phyloP scores from a whole-genome alignment of 2,113 vertebrate species.

The Polyodon spathula region DNA sequence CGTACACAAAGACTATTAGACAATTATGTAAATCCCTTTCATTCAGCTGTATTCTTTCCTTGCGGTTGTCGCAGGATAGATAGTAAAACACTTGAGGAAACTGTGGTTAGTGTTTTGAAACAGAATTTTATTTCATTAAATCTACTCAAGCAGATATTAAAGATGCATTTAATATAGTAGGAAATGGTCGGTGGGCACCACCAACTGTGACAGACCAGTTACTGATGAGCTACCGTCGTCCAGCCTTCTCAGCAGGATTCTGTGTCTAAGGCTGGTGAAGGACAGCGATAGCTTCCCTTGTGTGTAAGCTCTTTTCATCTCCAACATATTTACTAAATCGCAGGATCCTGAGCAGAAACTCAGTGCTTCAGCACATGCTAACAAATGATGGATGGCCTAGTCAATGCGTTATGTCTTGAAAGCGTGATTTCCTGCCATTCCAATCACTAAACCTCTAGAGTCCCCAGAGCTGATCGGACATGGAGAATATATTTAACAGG shows the following conservation, averaged over 20 bases:
- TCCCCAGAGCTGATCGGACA: conserved; percentile 93
- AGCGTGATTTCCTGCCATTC: conserved; percentile 98
- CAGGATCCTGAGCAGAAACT: conserved; percentile 81
- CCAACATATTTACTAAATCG: conserved; percentile 93
- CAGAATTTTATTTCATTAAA: conserved; percentile 75
- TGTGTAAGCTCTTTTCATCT: conserved; percentile 73
- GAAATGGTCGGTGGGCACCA: conserved; percentile 64
- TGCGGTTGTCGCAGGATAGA: conserved; percentile 33
- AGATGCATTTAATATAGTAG: conserved; percentile 74
- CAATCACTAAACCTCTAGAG: conserved; percentile 92
- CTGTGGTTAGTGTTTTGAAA: conserved; percentile 61
- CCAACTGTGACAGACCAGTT: conserved; percentile 74
- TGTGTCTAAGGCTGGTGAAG: conserved; percentile 71
- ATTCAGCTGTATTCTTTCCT: conserved; percentile 19
- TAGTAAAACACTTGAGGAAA: conserved; percentile 60
- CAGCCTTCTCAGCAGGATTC: conserved; percentile 71
- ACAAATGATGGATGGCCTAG: conserved; percentile 99
- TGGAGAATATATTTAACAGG: conserved; percentile 87
- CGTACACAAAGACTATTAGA: not conserved
- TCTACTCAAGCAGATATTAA: conserved; percentile 76
- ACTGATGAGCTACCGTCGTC: conserved; percentile 72
- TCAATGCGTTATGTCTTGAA: conserved; percentile 98
- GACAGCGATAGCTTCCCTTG: conserved; percentile 71
- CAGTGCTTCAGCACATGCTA: conserved; percentile 83
- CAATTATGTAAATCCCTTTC: conserved; percentile 2